Percentiles rank a stretch among this genome's conserved stretches.
Evolutionary conservation across 1,140 invertebrate genomes (phyloP).

Genomic region (Megathymus violae): DNA sequence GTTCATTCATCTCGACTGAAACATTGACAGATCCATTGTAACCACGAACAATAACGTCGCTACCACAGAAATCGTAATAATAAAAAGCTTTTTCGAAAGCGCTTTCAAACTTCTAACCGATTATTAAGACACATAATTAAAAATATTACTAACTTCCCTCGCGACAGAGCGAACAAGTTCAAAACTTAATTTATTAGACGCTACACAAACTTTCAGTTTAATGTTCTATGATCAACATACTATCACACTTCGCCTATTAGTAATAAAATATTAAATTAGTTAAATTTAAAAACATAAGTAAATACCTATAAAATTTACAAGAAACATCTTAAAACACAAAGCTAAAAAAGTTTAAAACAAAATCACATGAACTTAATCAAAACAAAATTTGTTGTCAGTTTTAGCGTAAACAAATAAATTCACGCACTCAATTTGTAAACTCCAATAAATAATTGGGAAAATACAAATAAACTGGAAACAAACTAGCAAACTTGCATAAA

Average conservation of each 20-base stretch:
- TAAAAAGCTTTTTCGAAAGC: slow-evolving; percentile 34
- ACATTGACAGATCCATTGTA: slow-evolving; percentile 77
- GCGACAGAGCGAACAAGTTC: slow-evolving; percentile 25
- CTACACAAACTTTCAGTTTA: slow-evolving; percentile 15
- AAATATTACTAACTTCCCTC: slow-evolving; percentile 29
- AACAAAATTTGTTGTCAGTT: slow-evolving; percentile 21
- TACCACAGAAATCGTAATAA: slow-evolving; percentile 42
- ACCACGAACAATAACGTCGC: slow-evolving; percentile 60
- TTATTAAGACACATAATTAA: slow-evolving; percentile 35
- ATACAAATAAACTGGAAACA: slow-evolving; percentile 16
- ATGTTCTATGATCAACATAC: slow-evolving; percentile 29
- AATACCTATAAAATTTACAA: neutral
- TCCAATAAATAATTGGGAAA: neutral
- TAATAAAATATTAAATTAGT: neutral
- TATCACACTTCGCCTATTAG: slow-evolving; percentile 5
- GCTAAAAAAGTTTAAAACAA: slow-evolving; percentile 1
- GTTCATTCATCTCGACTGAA: slow-evolving; percentile 73
- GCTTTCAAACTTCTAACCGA: slow-evolving; percentile 32
- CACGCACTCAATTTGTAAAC: neutral
- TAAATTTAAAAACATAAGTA: neutral
- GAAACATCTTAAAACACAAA: neutral
- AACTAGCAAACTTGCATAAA: slow-evolving; percentile 42
- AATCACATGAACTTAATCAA: slow-evolving; percentile 11
- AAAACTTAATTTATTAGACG: slow-evolving; percentile 31
- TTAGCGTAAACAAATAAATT: neutral